Percentiles rank a stretch among this genome's conserved stretches.
Evolutionary conservation across 1,140 invertebrate species (phyloP).

Genomic region (Cheumatopsyche charites): DNA sequence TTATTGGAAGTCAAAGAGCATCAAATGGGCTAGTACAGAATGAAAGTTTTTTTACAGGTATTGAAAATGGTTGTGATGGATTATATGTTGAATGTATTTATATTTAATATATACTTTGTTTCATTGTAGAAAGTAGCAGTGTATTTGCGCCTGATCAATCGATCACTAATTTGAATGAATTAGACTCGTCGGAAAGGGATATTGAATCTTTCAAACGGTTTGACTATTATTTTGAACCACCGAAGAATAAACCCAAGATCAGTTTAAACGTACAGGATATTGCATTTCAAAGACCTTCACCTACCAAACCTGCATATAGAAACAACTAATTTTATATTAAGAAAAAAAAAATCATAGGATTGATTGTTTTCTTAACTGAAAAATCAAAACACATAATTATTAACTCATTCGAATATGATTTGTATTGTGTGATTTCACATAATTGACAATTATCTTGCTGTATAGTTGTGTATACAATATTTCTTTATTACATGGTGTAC

Average conservation of each 20-base stretch:
- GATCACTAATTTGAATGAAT: slow-evolving; percentile 53
- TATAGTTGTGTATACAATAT: no score
- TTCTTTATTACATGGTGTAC: no score
- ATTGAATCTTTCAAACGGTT: slow-evolving; percentile 57
- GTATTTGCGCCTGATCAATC: slow-evolving; percentile 54
- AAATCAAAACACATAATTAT: no score
- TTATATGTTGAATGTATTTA: neutral
- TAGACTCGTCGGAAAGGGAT: slow-evolving; percentile 54
- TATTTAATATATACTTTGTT: slow-evolving; percentile 11
- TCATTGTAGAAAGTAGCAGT: slow-evolving; percentile 51
- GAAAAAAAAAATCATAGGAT: no score
- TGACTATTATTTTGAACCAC: slow-evolving; percentile 55
- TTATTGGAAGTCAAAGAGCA: slow-evolving; percentile 43
- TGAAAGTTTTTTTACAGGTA: slow-evolving; percentile 41
- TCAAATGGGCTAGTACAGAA: slow-evolving; percentile 36
- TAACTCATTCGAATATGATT: no score
- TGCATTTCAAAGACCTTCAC: slow-evolving; percentile 20
- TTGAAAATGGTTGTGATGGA: no score
- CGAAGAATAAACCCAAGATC: slow-evolving; percentile 52
- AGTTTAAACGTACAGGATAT: slow-evolving; percentile 43
- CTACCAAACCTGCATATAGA: slow-evolving; percentile 4
- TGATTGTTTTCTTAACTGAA: no score
- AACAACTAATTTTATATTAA: slow-evolving; percentile 1
- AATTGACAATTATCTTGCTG: no score
- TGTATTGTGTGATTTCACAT: no score